Base-by-base conservation (phyloP, 1,140 invertebrate species). In the Ceratosolen fusciceps region DNA sequence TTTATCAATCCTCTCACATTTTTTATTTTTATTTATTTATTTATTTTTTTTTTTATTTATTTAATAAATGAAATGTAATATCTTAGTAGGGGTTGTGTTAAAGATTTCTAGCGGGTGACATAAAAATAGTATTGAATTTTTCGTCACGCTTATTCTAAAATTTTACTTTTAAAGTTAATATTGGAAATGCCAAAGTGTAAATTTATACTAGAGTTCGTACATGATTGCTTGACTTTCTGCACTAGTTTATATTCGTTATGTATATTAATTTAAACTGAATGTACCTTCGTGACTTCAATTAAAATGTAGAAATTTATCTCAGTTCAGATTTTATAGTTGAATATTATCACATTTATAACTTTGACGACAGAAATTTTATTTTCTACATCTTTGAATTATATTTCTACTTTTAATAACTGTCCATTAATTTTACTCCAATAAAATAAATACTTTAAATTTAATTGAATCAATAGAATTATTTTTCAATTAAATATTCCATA, bases 151-250 rank as follows among this genome's bases (percentile, higher is more conserved):
- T 5, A 10, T 34, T 10, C 60, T 62, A 3, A 10, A 34, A 62
- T 34, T 62, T 31, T 62, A 62, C 29, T 62, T 62, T 62, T 62
- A 31, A 34, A 62, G 60, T 62, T 62, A 62, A 62, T 62, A 62
- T 34, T 34, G 60, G 34, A 62, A 62, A 62, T 62, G 21, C 31
- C 4, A 3, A 62, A 62, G 14, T 62, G 60, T 62, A 62, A 62
- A 62, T 62, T 62, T 62, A 62, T 19, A 62, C 29, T 62, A 62
- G 31, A 62, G 60, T 62, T 62, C 31, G 29, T 62, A 34, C 31
- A 62, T 31, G 60, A 62, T 62, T 34, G 60, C 60, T 62, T 62
- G 60, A 62, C 60, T 62, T 62, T 62, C 60, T 4, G 16, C 21
- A 34, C 29, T 31, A 21, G 29, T 62, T 34, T 34, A 62, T 21